Base-by-base conservation (phyloP, 2,113 vertebrate species). In the Cynocephalus volans region DNA sequence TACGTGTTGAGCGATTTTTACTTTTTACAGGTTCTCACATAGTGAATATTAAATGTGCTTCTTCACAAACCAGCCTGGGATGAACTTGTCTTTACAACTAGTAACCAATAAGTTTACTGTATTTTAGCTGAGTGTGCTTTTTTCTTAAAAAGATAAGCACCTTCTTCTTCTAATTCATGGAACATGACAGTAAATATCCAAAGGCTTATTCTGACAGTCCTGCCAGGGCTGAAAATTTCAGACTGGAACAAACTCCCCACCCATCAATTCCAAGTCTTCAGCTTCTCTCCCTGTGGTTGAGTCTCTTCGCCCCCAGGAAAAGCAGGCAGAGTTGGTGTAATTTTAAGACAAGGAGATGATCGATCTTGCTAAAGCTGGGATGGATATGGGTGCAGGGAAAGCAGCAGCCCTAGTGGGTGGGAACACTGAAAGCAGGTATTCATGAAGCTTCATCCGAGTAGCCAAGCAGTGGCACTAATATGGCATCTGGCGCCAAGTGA, bases 391-490 rank as follows among this genome's bases (percentile, higher is more conserved):
- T 4, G 0, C 28, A 13, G 50, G 58, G 28, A 67, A 48, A 24
- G 79, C 76, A 33, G 48, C 36, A 21, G 45, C 10, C 5, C 31
- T 65, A 19, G 48, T 19, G 64, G 64, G 60, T 58, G 23, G 73
- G 67, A 67, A 92, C 18, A 21, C 11, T 31, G 52, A 86, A 88
- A 70, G 75, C 8, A 70, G 58, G 33, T 33, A 69, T 67, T 94
- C 64, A 52, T 67, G 94, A 94, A 85, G 14, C 52, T n/a, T 95
- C 81, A 65, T 73, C 83, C 60, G 65, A 82, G 73, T 73, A 23
- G 19, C 60, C 77, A 80, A 50, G 8, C 60, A 56, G 33, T 62
- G 64, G 19, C 24, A 75, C 31, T 26, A 54, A 50, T 18, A 11
- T 45, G 28, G 56, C 50, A n/a, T 87, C 70, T n/a, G 80, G 87